Base-by-base conservation (phyloP, 2,888 invertebrate genomes). In the Julus scanicus region DNA sequence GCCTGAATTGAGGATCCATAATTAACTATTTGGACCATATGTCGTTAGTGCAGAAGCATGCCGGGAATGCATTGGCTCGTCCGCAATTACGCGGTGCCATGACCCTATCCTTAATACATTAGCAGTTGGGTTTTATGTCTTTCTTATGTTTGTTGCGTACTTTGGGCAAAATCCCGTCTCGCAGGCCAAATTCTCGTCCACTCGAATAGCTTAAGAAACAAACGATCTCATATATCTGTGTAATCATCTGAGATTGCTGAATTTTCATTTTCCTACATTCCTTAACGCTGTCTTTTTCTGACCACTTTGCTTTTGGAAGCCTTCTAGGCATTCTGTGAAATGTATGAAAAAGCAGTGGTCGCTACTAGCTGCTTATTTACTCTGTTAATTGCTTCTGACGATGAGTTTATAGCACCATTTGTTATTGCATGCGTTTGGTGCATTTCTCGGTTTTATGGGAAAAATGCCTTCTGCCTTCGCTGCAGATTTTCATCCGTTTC, bases 171-270 rank as follows among this genome's bases (percentile, higher is more conserved):
- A 17, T 17, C 63, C n/a, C 17, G 17, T 15, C 17, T n/a, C 63
- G 63, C n/a, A 17, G 63, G n/a, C 0, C 63, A 63, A 63, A 63
- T 63, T 63, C 63, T n/a, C 63, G n/a, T 63, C 63, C 63, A 63
- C 63, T 63, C 63, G 63, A 63, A 63, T 63, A 63, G 63, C 63
- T 63, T 63, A 63, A 63, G 63, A 63, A 63, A 63, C 63, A 63
- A 63, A 63, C 63, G 63, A 63, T 63, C 63, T 63, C 63, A 63
- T 63, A 63, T 63, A 63, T 63, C 63, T 63, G 63, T 63, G 63
- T 63, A 63, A 63, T 63, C 63, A 63, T 63, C 63, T 17, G 63
- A 63, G 63, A 63, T 63, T 63, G 63, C 63, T 63, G 63, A 63
- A 63, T 63, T 63, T 63, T 63, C 63, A 63, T 63, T 63, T n/a